phyloP scores from a whole-genome alignment of 2,113 vertebrate species.

The Hepsetus odoe region DNA sequence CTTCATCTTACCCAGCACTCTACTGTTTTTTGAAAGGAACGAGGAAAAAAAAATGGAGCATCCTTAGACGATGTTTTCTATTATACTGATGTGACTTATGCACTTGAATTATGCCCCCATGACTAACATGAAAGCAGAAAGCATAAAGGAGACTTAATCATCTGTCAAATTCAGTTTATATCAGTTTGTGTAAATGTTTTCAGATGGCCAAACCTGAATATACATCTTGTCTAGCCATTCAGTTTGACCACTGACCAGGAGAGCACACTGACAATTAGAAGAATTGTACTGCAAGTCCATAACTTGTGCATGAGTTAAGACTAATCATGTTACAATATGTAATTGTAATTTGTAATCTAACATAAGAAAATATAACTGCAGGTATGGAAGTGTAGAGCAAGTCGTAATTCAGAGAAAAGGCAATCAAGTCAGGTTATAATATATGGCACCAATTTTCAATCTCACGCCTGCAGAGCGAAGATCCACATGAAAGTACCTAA shows the following conservation, averaged over 20 bases:
- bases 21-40: too few species aligned
- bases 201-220: slow-evolving; percentile 34
- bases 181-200: slow-evolving; percentile 31
- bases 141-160: slow-evolving; percentile 17
- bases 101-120: not conserved
- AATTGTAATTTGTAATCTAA: too few species aligned
- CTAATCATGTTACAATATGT: not conserved
- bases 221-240: not conserved
- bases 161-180: slow-evolving; percentile 43
- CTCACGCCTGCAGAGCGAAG: not conserved
- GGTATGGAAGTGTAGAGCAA: not conserved
- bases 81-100: not conserved
- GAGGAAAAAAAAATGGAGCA: not conserved
- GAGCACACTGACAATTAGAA: not conserved
- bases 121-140: slow-evolving; percentile 26
- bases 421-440: not conserved
- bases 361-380: not conserved
- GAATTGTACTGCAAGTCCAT: not conserved
- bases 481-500: not conserved
- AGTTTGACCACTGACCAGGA: not conserved
- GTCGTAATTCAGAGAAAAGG: not conserved
- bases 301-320: not conserved
- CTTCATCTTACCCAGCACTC: too few species aligned
- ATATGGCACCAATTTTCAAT: not conserved
- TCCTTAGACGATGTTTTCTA: not conserved